These are phyloP conservation scores for Caenorhabditis sinica DNA, from an alignment of 2,888 invertebrate genomes.

Conservation along the genomic window DNA sequence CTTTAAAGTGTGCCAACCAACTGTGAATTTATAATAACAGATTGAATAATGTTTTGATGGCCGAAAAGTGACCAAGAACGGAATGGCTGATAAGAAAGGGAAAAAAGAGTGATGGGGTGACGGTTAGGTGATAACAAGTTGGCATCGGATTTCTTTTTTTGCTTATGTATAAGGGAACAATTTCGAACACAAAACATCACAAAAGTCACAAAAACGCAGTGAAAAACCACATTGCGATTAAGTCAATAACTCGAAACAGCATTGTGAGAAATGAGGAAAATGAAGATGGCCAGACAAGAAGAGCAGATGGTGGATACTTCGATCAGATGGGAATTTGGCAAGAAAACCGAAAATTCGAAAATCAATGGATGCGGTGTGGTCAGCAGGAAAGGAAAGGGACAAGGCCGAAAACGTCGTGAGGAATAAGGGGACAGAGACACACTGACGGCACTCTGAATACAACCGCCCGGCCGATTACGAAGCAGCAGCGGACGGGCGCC, in stretches of 20 bases:
- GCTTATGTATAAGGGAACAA: slow-evolving; percentile 16
- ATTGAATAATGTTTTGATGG: slow-evolving; percentile 4
- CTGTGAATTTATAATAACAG: no score
- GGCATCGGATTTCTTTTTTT: not conserved
- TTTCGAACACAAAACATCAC: slow-evolving; percentile 43
- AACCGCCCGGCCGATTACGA: slow-evolving; percentile 29
- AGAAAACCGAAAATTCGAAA: slow-evolving; percentile 10
- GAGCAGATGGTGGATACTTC: slow-evolving; percentile 46
- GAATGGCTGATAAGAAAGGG: slow-evolving; percentile 5
- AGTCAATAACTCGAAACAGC: slow-evolving; percentile 46
- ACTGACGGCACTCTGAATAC: slow-evolving; percentile 39
- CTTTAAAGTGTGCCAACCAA: no score
- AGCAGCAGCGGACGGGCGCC: slow-evolving; percentile 40
- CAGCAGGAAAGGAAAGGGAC: slow-evolving; percentile 28
- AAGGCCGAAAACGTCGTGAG: slow-evolving; percentile 52
- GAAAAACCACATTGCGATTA: slow-evolving; percentile 31
- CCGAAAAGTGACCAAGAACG: not conserved
- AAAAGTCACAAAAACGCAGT: slow-evolving; percentile 26
- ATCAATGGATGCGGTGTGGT: slow-evolving; percentile 3
- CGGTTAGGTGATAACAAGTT: slow-evolving; percentile 11
- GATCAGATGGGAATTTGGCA: not conserved
- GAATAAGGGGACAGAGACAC: slow-evolving; percentile 22
- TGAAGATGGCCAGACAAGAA: not conserved
- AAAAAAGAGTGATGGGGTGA: slow-evolving; percentile 22
- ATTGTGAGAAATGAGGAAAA: slow-evolving; percentile 16